Evolutionary conservation across 2,888 invertebrate species (phyloP), one percentile per base, ranked within the genome.

Genomic region (Eupeodes latifasciatus): DNA sequence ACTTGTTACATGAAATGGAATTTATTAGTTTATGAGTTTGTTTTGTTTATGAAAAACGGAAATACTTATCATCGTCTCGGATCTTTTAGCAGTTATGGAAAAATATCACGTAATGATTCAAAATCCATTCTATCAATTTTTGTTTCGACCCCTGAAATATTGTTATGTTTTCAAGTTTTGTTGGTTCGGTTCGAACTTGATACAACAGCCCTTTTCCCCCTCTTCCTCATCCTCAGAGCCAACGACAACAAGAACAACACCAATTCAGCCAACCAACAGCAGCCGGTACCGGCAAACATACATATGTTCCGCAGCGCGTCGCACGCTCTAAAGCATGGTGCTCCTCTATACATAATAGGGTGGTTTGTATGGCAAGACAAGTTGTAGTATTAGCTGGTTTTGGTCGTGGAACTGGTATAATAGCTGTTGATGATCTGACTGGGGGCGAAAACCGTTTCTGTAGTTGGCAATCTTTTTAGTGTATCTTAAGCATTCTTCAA

Each of bases 371-470:
- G 77, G 76, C 80, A 80, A 47, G 47, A 72, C 72, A 57, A 72
- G 72, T 72, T 59, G 57, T 59, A 67, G 80, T 16, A 80, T 44
- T 71, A 10, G 53, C 71, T 55, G 40, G 71, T 72, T 83, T 80
- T 84, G 84, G 72, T 81, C 87, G 64, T 62, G 77, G 51, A 87
- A 84, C 87, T 87, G 87, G 87, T 87, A 87, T 87, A 87, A 84
- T 87, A 77, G 77, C 84, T 84, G 87, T 53, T 55, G 84, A 83
- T 83, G 79, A 84, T 87, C 80, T 69, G 84, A 87, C 74, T 84
- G 84, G 86, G 87, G 84, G 74, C 87, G 87, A 87, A 81, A 77
- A 84, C 80, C 27, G 72, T 81, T 87, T 84, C 67, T 61, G 67
- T 81, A 61, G 72, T 74, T 64, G 74, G 61, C 80, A 81, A 79